Evolutionary conservation across 2,113 vertebrate genomes (phyloP), one percentile per base, ranked within the genome.

Genomic region (Mustela lutreola): DNA sequence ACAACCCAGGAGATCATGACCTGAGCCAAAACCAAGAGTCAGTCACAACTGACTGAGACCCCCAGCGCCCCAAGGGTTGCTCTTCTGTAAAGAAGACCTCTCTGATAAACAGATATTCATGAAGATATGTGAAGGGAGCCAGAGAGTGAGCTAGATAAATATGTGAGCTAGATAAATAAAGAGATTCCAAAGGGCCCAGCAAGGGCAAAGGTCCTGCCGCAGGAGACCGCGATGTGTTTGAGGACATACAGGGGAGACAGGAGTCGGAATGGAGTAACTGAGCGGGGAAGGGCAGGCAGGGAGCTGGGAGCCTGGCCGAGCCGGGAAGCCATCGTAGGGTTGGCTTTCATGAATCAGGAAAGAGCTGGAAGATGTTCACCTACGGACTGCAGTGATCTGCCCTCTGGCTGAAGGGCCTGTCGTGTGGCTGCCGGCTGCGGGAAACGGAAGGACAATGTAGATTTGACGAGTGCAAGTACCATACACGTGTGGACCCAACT

Each of bases 401-500:
- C 58, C 63, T n/a, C 1, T 6, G 33, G 48, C 42, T 58, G 11
- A 65, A 71, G 7, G 22, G 56, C 15, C n/a, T 11, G 2, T 2
- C 5, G 1, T 0, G 12, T 1, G 11, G 31, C 73, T 83, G 5
- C 63, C 18, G 1, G 33, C 42, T 19, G n/a, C 22, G 24, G 31
- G 12, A 12, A 80, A 12, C 1, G 18, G 36, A 89, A 45, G 56
- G 11, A 7, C 19, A 1, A 3, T 1, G 33, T 3, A 24, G 28
- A 53, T 28, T 56, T 33, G 42, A 24, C 45, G 16, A 11, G 48
- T 31, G 36, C 16, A 2, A 4, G 2, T 1, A 31, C 31, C 53
- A 22, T 19, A 31, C 63, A 14, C 28, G 0, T 1, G 4, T 11
- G 80, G 22, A 19, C 53, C 45, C 50, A 12, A 70, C 42, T 42